Base-by-base conservation (phyloP, 37 sponge, comb jelly and placozoan genomes). In the Ianthella basta region DNA sequence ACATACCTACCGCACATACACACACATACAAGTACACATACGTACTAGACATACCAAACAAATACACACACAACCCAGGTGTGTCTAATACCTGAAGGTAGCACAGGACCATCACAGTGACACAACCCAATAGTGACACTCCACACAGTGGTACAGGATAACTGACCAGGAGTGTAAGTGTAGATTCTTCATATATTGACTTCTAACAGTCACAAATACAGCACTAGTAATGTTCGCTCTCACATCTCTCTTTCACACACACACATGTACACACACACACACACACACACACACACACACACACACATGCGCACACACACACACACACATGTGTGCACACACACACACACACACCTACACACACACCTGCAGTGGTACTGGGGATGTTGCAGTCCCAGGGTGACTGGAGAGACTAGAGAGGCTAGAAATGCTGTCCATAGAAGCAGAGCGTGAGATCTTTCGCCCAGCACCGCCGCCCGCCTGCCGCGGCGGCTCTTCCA, bases 391-490 rank as follows among this genome's bases (percentile, higher is more conserved):
- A 19, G 54, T 18, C 40, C 78, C 78, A n/a, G 70, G 29, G 35
- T 69, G 70, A 30, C 70, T 30, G 6, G 70, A 69, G 25, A 75
- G 37, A 12, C 78, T 75, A 6, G 70, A 69, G 25, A 75, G 37
- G 25, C 78, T 75, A 24, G 32, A 36, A 44, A 75, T 75, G 78
- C 78, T 75, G 78, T 75, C 78, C 20, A 75, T 39, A 41, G 78
- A 75, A 23, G 78, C 78, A 44, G 78, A 75, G 1, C 78, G 78
- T 8, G 78, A 75, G 53, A 75, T 39, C 44, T 36, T 38, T 1
- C 78, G 37, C 54, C 78, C 78, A 44, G 50, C 50, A 44, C 50
- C 8, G 50, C 50, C 50, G 4, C 78, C 54, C 0, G 44, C 2
- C 50, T 44, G 50, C 25, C 54, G 37, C 8, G 78, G 54, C 12